Evolutionary conservation across 2,113 vertebrate genomes (phyloP).

Genomic region (Hypanus sabinus): DNA sequence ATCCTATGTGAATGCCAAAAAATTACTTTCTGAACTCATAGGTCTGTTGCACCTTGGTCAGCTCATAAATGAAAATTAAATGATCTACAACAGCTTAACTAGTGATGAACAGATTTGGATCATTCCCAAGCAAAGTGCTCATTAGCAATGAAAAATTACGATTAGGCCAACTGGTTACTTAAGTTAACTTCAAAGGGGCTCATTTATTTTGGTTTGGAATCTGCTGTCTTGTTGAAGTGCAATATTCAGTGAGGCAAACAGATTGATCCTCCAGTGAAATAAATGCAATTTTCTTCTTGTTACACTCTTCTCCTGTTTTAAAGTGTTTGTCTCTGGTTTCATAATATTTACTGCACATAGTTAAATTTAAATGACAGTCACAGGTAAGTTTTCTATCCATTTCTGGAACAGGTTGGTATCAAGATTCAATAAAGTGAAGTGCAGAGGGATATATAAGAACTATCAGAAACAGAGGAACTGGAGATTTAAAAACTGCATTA

Average conservation of each 20-base stretch:
- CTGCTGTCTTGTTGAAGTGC: neutral
- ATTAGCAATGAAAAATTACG: slow-evolving; percentile 21
- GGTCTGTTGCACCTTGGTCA: neutral
- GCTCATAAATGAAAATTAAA: neutral
- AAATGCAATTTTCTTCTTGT: neutral
- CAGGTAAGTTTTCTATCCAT: neutral
- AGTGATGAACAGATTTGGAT: neutral
- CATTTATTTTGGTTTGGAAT: neutral
- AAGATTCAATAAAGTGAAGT: neutral
- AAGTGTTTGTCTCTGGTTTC: neutral
- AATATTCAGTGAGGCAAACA: neutral
- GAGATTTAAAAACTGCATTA: neutral
- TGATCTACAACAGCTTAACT: neutral
- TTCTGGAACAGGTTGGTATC: too few species aligned
- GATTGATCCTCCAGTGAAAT: neutral
- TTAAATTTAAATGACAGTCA: neutral
- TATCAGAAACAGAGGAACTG: neutral
- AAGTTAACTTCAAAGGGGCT: neutral
- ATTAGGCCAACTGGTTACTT: neutral
- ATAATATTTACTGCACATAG: neutral
- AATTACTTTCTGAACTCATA: neutral
- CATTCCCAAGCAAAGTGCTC: neutral
- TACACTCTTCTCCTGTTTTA: neutral
- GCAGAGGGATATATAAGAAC: neutral
- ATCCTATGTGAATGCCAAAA: neutral